Evolutionary conservation across 2,888 invertebrate genomes (phyloP).

Genomic region (Drosophila cognata): DNA sequence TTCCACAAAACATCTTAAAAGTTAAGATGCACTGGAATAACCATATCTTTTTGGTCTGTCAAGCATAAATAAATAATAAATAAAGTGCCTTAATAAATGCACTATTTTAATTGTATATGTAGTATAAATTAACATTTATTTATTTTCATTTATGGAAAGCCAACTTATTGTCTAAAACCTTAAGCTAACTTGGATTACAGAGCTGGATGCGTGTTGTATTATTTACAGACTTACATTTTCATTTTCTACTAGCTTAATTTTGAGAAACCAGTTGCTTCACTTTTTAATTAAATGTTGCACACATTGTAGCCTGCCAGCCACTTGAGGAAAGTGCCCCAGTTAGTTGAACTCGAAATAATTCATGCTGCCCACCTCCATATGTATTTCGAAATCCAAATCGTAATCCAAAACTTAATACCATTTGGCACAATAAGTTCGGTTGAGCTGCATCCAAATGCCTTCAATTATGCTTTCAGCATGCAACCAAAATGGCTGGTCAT

Average conservation of each 20-base stretch:
- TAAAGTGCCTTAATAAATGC: not conserved
- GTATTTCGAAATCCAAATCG: not conserved
- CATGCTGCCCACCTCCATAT: not conserved
- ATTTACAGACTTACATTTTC: not conserved
- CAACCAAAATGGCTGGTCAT: conserved; percentile 42
- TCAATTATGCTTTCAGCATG: conserved; percentile 65
- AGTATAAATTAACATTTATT: not conserved
- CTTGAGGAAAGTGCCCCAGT: not conserved
- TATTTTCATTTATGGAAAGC: not conserved
- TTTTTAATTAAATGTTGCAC: not conserved
- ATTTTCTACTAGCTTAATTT: not conserved
- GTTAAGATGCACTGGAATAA: too few relatives aligned
- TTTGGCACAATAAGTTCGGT: conserved; percentile 53
- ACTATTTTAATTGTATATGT: not conserved
- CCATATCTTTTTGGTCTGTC: too few relatives aligned
- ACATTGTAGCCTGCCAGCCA: not conserved
- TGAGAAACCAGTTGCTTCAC: not conserved
- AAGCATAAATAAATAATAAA: not conserved
- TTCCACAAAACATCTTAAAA: not conserved
- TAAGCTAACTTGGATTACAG: not conserved
- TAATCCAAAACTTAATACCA: conserved; percentile 32
- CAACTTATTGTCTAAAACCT: not conserved
- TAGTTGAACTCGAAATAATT: not conserved
- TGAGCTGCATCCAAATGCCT: conserved; percentile 61
- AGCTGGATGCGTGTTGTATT: not conserved